A percentile compares a stretch with the other conserved stretches of the same genome.
Conservation (phyloP, 2,888 invertebrate genomes). For the Acanthoscelides obtectus region DNA sequence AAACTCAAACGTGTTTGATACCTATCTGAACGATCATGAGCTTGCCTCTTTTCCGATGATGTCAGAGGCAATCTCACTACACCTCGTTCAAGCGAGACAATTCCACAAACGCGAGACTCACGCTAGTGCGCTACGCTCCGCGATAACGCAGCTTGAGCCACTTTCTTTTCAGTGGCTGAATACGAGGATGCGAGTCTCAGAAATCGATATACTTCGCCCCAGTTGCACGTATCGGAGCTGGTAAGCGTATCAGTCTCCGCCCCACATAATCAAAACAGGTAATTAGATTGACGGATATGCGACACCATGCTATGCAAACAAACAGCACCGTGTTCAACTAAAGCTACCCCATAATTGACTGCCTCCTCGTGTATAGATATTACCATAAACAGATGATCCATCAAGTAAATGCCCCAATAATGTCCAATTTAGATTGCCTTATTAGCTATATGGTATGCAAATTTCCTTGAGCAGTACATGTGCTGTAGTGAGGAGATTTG, state of each 20-base stretch:
- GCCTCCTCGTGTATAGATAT: neutral
- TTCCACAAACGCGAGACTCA: too few species aligned
- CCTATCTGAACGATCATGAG: too few species aligned
- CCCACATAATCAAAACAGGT: neutral
- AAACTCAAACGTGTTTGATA: too few species aligned
- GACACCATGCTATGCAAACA: neutral
- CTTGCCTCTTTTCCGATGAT: too few species aligned
- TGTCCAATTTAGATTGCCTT: neutral
- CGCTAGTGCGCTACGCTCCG: too few species aligned
- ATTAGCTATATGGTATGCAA: neutral
- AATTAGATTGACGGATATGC: neutral
- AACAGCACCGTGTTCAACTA: neutral
- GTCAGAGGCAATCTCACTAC: too few species aligned
- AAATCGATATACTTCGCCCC: neutral
- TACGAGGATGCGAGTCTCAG: too few species aligned
- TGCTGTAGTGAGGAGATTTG: neutral
- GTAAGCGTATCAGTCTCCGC: neutral
- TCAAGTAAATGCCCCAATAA: neutral
- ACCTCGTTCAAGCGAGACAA: too few species aligned
- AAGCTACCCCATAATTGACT: neutral
- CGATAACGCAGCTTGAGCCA: too few species aligned
- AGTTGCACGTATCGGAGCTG: neutral
- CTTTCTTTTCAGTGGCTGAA: too few species aligned
- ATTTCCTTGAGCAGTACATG: neutral
- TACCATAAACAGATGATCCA: neutral